Conservation (phyloP, 2,113 vertebrate genomes). For the Hyla sarda region DNA sequence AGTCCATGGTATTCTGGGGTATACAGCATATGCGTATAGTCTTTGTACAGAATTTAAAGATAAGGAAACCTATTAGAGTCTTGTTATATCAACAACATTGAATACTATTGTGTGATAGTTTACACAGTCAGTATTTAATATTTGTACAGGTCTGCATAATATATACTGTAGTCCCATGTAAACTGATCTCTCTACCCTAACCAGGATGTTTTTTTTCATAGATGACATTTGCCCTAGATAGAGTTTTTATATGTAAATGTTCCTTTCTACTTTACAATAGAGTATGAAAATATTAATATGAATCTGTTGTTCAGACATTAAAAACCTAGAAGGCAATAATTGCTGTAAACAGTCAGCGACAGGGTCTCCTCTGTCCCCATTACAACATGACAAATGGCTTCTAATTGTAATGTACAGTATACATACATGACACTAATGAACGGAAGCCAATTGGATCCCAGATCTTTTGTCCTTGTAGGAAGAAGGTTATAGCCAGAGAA, state of each 20-base stretch:
- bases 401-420: slow-evolving; percentile 63
- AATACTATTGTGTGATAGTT: slow-evolving; percentile 61
- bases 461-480: slow-evolving; percentile 68
- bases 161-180: slow-evolving; percentile 65
- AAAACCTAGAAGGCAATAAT: not conserved
- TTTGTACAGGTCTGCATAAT: slow-evolving; percentile 70
- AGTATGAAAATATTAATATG: not conserved
- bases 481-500: slow-evolving; percentile 61
- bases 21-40: not conserved
- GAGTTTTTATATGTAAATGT: not conserved
- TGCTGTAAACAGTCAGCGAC: slow-evolving; percentile 23
- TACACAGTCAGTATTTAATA: slow-evolving; percentile 63
- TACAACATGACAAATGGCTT: slow-evolving; percentile 65
- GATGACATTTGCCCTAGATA: slow-evolving; percentile 59
- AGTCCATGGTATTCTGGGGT: not conserved
- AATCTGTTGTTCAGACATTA: not conserved
- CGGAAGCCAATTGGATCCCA: slow-evolving; percentile 65
- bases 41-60: not conserved
- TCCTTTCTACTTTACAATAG: not conserved
- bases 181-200: slow-evolving; percentile 64
- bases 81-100: not conserved
- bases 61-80: not conserved
- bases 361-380: slow-evolving; percentile 52
- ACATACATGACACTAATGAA: slow-evolving; percentile 48
- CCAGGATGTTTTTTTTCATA: slow-evolving; percentile 61